These are phyloP conservation scores for Indicator indicator DNA, from an alignment of 2,113 vertebrate genomes.

Conservation along the genomic window DNA sequence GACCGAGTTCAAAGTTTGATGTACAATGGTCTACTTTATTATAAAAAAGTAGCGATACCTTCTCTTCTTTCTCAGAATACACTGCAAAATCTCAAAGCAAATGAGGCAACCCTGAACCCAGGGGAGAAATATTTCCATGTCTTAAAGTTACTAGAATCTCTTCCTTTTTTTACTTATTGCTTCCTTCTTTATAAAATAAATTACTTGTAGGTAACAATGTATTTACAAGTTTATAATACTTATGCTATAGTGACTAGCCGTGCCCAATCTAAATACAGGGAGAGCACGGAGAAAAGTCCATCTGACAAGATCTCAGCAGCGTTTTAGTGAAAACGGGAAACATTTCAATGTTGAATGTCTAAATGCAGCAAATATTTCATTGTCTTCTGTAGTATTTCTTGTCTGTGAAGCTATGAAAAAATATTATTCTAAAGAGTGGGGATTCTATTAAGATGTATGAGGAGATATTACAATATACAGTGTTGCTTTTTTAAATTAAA, in stretches of 20 bases:
- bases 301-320: background rate
- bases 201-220: background rate
- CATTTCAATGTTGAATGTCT: background rate
- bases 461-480: background rate
- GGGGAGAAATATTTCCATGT: background rate
- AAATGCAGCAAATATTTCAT: background rate
- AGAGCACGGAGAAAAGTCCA: background rate
- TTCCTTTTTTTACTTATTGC: background rate
- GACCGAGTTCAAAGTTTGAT: background rate
- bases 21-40: background rate
- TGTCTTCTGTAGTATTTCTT: background rate
- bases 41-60: background rate
- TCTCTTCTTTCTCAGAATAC: background rate
- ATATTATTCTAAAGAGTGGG: background rate
- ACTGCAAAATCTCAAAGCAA: background rate
- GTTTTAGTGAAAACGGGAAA: slow-evolving; percentile 9
- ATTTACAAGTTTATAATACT: background rate
- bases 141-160: background rate
- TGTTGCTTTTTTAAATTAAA: slow-evolving; percentile 14
- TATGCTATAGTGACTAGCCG: background rate
- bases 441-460: background rate
- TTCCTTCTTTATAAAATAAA: background rate
- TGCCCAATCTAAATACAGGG: background rate
- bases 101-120: background rate
- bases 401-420: background rate